Percentiles rank a stretch among this genome's conserved stretches.
Conservation (phyloP, 1,140 invertebrate species). For the Steinernema feltiae region DNA sequence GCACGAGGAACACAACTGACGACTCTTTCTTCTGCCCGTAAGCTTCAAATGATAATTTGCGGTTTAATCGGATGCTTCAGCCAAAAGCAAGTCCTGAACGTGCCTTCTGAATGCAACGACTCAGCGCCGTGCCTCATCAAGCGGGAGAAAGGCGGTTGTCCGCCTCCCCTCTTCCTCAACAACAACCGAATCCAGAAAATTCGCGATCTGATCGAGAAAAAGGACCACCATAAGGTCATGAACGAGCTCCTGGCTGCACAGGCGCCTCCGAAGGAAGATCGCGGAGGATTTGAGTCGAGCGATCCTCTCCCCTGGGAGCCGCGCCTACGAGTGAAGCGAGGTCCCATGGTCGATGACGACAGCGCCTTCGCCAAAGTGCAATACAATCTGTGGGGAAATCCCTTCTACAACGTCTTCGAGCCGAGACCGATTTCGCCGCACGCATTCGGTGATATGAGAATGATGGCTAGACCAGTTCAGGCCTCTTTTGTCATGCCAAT, state of each 20-base stretch:
- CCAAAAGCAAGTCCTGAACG: conserved; percentile 19
- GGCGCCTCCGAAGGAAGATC: background rate
- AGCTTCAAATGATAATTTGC: conserved; percentile 2
- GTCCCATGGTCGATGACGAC: background rate
- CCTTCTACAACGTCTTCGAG: background rate
- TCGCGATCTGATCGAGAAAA: conserved; percentile 12
- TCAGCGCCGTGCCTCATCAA: conserved; percentile 19
- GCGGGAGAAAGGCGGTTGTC: conserved; percentile 25
- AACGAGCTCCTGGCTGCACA: conserved; percentile 3
- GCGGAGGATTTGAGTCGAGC: background rate
- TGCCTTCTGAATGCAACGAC: conserved; percentile 24
- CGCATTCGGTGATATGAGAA: background rate
- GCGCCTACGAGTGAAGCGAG: background rate
- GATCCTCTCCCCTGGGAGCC: background rate
- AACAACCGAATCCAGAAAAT: conserved; percentile 19
- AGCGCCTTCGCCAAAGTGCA: background rate
- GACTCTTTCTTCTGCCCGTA: conserved; percentile 21
- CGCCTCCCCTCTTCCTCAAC: conserved; percentile 25
- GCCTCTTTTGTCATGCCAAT: background rate
- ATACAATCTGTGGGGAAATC: background rate
- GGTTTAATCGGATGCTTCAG: conserved; percentile 4
- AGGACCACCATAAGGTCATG: conserved; percentile 16
- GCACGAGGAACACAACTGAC: conserved; percentile 19
- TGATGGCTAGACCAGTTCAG: background rate
- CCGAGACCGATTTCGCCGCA: background rate